Conservation (phyloP, 1,140 invertebrate genomes). For the Frieseomelitta varia region DNA sequence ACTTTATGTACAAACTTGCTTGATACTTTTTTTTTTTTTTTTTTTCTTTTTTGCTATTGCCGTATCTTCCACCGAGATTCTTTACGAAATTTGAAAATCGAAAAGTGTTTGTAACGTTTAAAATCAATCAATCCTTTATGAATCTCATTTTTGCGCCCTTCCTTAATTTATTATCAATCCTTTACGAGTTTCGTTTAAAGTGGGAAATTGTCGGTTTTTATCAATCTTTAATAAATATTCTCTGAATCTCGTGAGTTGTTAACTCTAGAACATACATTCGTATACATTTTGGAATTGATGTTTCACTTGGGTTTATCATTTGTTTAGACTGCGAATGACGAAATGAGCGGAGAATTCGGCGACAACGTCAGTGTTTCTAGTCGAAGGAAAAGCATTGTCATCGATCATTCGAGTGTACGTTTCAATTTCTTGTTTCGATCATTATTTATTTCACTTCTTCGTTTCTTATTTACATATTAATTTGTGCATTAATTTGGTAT, state of each 20-base stretch:
- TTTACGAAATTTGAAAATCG: no score
- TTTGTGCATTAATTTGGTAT: neutral
- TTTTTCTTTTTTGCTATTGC: no score
- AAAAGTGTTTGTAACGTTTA: no score
- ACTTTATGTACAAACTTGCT: no score
- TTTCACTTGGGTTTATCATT: neutral
- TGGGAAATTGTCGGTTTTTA: neutral
- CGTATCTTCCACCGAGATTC: no score
- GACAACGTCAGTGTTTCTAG: constrained; percentile 91
- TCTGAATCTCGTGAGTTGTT: neutral
- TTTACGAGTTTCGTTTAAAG: neutral
- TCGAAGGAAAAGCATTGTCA: constrained; percentile 83
- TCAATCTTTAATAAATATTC: neutral
- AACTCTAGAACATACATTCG: neutral
- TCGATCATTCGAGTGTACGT: constrained; percentile 78
- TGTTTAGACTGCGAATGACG: constrained; percentile 86
- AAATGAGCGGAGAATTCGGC: constrained; percentile 93
- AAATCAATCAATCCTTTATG: neutral
- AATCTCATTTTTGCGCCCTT: neutral
- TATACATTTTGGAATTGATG: neutral
- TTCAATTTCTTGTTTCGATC: neutral
- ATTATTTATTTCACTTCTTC: neutral
- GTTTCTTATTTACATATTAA: neutral
- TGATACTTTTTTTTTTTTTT: no score
- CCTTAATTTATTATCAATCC: neutral